phyloP scores from a whole-genome alignment of 2,797 vertebrate species.

The Coluber constrictor region DNA sequence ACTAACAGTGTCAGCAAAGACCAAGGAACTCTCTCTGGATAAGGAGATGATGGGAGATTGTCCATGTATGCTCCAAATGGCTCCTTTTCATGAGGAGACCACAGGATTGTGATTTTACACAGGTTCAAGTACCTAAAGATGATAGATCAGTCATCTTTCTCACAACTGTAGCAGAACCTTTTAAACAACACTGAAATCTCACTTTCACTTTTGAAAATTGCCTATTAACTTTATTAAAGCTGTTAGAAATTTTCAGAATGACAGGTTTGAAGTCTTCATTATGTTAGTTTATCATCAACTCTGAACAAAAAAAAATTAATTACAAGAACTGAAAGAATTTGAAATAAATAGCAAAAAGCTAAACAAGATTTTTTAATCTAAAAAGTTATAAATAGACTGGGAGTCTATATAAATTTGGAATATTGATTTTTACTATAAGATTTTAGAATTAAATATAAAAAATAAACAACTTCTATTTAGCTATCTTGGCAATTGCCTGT shows the following conservation, averaged over 20 bases:
- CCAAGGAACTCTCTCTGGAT: background rate
- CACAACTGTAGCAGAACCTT: background rate
- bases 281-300: background rate
- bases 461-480: background rate
- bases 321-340: background rate
- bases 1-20: background rate
- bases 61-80: background rate
- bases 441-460: background rate
- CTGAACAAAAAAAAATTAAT: background rate
- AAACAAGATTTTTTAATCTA: background rate
- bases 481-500: background rate
- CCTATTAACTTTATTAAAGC: background rate
- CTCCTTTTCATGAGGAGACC: background rate
- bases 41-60: background rate
- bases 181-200: background rate
- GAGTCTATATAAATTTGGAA: background rate
- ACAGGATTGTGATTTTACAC: background rate
- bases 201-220: background rate
- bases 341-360: background rate
- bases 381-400: background rate
- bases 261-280: background rate
- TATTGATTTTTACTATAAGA: background rate
- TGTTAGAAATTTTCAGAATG: background rate
- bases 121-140: background rate
- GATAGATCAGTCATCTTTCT: background rate